Conservation (phyloP, 2,888 invertebrate species). For the Lapara coniferarum region DNA sequence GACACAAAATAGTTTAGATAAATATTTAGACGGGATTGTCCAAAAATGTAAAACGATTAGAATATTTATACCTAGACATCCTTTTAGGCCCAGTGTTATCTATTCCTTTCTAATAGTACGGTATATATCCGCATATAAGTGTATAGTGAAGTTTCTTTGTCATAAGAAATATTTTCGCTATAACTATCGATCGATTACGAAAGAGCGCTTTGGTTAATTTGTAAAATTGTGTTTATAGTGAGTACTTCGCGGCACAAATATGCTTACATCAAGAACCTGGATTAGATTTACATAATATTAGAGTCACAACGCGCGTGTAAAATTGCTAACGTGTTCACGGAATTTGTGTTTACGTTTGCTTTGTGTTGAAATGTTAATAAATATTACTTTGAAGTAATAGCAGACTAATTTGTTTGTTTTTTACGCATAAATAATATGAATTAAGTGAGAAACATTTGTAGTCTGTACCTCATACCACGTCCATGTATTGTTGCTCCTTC, state of each 20-base stretch:
- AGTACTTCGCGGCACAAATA: constrained; percentile 39
- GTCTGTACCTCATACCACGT: constrained; percentile 63
- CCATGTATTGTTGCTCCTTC: constrained; percentile 84
- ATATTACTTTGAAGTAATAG: background rate
- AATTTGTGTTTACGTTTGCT: constrained; percentile 60
- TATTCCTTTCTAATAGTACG: constrained; percentile 36
- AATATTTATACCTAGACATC: constrained; percentile 38
- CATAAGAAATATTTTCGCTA: constrained; percentile 71
- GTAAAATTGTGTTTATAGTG: constrained; percentile 34
- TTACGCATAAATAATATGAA: constrained; percentile 55
- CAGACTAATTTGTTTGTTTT: constrained; percentile 28
- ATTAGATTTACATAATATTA: constrained; percentile 30
- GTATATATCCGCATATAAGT: constrained; percentile 38
- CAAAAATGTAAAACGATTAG: constrained; percentile 53
- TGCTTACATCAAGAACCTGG: constrained; percentile 36
- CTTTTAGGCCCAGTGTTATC: constrained; percentile 48
- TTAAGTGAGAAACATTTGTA: constrained; percentile 49
- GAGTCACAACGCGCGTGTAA: constrained; percentile 35
- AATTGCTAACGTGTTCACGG: constrained; percentile 52
- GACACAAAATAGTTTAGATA: constrained; percentile 68
- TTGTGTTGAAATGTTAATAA: constrained; percentile 28
- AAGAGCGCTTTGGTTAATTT: constrained; percentile 44
- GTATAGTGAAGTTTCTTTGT: constrained; percentile 72
- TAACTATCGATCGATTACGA: constrained; percentile 82
- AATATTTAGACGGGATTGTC: constrained; percentile 54